Evolutionary conservation across 2,797 vertebrate genomes (phyloP), one percentile per base, ranked within the genome.

Genomic region (Micrastur ruficollis): DNA sequence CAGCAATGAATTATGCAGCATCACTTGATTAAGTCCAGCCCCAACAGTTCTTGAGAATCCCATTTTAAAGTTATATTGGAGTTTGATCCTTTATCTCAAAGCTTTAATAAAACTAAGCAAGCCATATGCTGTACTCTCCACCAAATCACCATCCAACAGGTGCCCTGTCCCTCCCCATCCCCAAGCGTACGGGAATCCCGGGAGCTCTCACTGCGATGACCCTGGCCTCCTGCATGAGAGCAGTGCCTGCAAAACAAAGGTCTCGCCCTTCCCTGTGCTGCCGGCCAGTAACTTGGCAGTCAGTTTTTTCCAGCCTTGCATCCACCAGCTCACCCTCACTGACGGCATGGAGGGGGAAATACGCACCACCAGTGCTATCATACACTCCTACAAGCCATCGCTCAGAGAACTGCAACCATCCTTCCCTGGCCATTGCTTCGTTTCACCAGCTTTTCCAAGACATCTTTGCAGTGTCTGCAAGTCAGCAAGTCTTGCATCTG

Each of bases 1-100:
- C 93, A 78, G 93, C 73, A 85, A 74, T 93, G 87, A 96, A 94
- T 95, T 86, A 96, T 86, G 93, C 91, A 86, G 76, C 82, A 95
- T 84, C 78, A 32, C 34, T 93, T 38, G 61, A 38, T 83, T 83
- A 93, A 94, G 27, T 61, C 67, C 91, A 93, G 58, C 76, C 73
- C 87, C 49, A 87, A 61, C 50, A 73, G 84, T 81, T 87, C 83
- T 75, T 13, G 56, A 94, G 93, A 89, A 95, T 87, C 47, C 78
- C 32, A 85, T 90, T 92, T 95, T 91, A 71, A 90, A 91, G 75
- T 80, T 81, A 82, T 88, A 93, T 90, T 67, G 53, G 53, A 80
- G 82, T 32, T 76, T 85, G 73, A 88, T 86, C 38, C 72, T 89
- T 94, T 86, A 92, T 93, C 88, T 90, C 89, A 73, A 78, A 70